Evolutionary conservation across 2,888 invertebrate species (phyloP), one percentile per base, ranked within the genome.

Genomic region (Oasisia sp.): DNA sequence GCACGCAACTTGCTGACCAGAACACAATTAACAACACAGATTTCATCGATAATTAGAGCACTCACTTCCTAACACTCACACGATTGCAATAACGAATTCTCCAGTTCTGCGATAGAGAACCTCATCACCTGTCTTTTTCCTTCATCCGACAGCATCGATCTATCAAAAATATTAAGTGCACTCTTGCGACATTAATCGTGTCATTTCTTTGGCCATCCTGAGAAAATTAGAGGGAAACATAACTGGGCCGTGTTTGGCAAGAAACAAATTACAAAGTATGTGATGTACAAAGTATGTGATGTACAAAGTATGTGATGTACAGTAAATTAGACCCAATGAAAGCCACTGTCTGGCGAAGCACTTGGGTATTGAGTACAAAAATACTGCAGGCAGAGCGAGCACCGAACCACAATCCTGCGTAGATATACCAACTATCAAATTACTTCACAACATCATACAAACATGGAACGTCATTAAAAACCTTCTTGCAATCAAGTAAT

Each of bases 341-440:
- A 27, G 27, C 27, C 74, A 27, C 27, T 74, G 14, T 27, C 74
- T 74, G 74, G 7, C 27, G 74, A 27, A 74, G 74, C 74, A 74
- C 74, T 27, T 74, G 74, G 19, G 7, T 74, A 74, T 74, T 27
- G 74, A 74, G 74, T 74, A 74, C 19, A 74, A 74, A 74, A 74
- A 74, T 74, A 74, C 74, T 27, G 74, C 27, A 74, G 74, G 0
- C 74, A 74, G 74, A 74, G 27, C 7, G 19, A 74, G 19, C 27
- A 74, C 74, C 27, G 74, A 74, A 27, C 74, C 74, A 74, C 74
- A 74, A 74, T 74, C 74, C 74, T 74, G 74, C 74, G 74, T 74
- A 74, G 74, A 19, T n/a, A 74, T 27, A 74, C n/a, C 14, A 74
- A 74, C n/a, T 19, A 74, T 27, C 74, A 19, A 74, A 74, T 74